Evolutionary conservation across 2,113 vertebrate species (phyloP).

Genomic region (Percopsis transmontana): DNA sequence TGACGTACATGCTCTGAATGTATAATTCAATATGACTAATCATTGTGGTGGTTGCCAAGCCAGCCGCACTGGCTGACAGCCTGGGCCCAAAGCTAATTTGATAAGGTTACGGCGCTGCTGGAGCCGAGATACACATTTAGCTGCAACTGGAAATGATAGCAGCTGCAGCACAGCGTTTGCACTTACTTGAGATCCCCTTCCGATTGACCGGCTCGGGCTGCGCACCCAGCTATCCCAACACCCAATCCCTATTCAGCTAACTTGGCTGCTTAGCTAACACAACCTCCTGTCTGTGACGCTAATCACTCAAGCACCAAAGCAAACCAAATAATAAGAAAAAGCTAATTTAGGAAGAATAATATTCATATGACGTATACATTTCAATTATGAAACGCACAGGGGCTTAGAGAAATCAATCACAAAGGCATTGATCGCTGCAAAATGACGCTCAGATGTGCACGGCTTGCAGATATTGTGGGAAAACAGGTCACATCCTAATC

Average conservation of each 20-base stretch:
- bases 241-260: constrained; percentile 27
- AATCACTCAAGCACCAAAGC: constrained; percentile 30
- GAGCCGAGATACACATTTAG: constrained; percentile 62
- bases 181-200: constrained; percentile 57
- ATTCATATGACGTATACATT: constrained; percentile 43
- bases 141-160: constrained; percentile 41
- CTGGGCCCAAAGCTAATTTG: constrained; percentile 77
- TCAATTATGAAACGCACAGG: constrained; percentile 44
- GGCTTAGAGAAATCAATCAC: constrained; percentile 57
- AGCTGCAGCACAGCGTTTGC: constrained; percentile 14
- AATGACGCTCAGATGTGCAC: constrained; percentile 33
- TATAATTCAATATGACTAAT: constrained; percentile 85
- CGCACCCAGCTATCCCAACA: constrained; percentile 29
- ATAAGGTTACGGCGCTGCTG: constrained; percentile 76
- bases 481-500: constrained; percentile 68
- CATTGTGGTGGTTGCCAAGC: constrained; percentile 77
- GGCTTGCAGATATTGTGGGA: constrained; percentile 54
- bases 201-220: constrained; percentile 48
- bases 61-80: constrained; percentile 74
- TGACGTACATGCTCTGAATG: constrained; percentile 74
- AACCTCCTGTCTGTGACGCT: constrained; percentile 17
- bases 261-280: constrained; percentile 31
- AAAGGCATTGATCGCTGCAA: constrained; percentile 56
- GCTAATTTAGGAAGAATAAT: constrained; percentile 19
- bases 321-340: constrained; percentile 22